Conservation (phyloP, 2,113 vertebrate genomes). For the Erythrolamprus reginae region DNA sequence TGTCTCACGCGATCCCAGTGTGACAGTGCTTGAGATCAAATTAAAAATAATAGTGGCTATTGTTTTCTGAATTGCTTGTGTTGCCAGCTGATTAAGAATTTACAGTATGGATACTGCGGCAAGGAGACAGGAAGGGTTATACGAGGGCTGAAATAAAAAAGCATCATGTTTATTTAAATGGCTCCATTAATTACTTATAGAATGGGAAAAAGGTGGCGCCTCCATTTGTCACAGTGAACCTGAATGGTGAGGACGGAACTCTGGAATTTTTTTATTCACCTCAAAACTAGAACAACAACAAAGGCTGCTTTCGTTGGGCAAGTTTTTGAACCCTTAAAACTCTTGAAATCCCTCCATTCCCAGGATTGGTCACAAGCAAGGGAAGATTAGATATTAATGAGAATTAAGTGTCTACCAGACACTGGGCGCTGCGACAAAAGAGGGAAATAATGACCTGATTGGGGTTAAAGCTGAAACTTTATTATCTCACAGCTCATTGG, state of each 20-base stretch:
- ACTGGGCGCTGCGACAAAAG: not conserved
- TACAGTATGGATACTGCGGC: not conserved
- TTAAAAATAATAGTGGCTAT: not conserved
- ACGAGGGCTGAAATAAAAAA: not conserved
- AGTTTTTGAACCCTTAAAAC: not conserved
- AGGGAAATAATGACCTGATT: not conserved
- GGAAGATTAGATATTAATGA: not conserved
- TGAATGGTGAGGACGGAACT: not conserved
- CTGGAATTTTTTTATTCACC: not conserved
- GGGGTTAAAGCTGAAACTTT: not conserved
- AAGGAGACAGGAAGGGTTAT: not conserved
- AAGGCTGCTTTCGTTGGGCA: not conserved
- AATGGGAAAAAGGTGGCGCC: not conserved
- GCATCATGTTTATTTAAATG: not conserved
- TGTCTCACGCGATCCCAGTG: not conserved
- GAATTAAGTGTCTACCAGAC: not conserved
- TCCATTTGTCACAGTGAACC: not conserved
- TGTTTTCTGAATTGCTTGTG: not conserved
- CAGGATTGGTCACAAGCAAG: not conserved
- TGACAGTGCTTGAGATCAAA: not conserved
- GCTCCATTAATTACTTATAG: not conserved
- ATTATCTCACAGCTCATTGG: not conserved
- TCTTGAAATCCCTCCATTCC: not conserved
- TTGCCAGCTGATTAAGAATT: not conserved
- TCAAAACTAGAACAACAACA: not conserved